Evolutionary conservation across 2,113 vertebrate genomes (phyloP), one percentile per base, ranked within the genome.

Genomic region (Macrotis lagotis): DNA sequence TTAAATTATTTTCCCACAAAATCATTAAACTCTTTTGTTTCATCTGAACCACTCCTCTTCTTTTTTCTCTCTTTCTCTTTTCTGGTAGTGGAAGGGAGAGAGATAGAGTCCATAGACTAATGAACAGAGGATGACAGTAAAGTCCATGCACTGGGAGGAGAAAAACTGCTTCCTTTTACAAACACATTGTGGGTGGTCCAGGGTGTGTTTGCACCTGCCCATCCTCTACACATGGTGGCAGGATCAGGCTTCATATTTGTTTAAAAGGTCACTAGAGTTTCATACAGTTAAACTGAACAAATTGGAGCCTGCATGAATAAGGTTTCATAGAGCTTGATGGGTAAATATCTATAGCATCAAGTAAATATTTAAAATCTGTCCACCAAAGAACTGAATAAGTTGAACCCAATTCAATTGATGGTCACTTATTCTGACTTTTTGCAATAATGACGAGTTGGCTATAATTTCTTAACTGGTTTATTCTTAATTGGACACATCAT

Each of bases 291-390:
- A 83, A 83, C 0, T 83, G 66, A n/a, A 83, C 66, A 83, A 83
- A 83, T 44, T 83, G 24, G 37, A 83, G 92, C 93, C 48, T 97
- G 92, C 94, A 83, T 22, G 31, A 74, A 5, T 19, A 44, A 83
- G n/a, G 37, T 74, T 74, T n/a, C 37, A n/a, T 74, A 74, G 3
- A 83, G 16, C n/a, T n/a, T 44, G 66, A 44, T 44, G 66, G 66
- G n/a, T 19, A 74, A 74, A 83, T 22, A 44, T 83, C 66, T 83
- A 44, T 6, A 83, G 66, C 37, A n/a, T 19, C 66, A 44, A 83
- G n/a, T 83, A 83, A 44, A 83, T 83, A 83, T 44, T 83, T 83
- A 83, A 74, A 83, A 83, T 83, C n/a, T 83, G 37, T 2, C 66
- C 66, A n/a, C 37, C 22, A 6, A 83, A 44, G 66, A 83, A 83